Base-by-base conservation (phyloP, 2,797 vertebrate genomes). In the Huso huso region DNA sequence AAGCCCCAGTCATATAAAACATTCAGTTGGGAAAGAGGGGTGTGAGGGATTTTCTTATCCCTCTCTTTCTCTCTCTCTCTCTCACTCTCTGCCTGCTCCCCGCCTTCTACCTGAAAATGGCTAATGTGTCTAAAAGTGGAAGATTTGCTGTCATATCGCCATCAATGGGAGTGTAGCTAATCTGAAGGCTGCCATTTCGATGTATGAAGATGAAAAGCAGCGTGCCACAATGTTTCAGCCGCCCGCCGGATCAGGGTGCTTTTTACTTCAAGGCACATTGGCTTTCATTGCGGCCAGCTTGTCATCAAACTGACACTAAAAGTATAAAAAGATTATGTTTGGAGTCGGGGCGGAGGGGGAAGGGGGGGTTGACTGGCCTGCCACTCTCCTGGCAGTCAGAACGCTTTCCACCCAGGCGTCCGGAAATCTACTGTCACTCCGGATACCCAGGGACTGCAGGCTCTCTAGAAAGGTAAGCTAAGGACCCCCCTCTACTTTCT, bases 261-360 rank as follows among this genome's bases (percentile, higher is more conserved):
- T 84, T 83, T 83, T 83, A 79, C 64, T 78, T 76, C 53, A 0
- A 18, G 1, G 49, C 63, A 62, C 5, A 0, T 61, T 0, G 0
- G 62, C 70, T 73, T 0, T 0, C 71, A 48, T 10, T 72, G 66
- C 51, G 73, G 73, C 67, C 62, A 64, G 64, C 65, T 70, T 83
- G 80, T 79, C 80, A 82, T 79, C 72, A 75, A 75, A 76, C 67
- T 82, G 82, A 86, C 82, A 82, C 78, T 81, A 75, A 82, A 83
- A 81, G 80, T 79, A 52, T 64, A 75, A 74, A 62, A 66, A 74
- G 76, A 79, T 81, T 72, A 75, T 68, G 69, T 0, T 51, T 48
- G 0, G 61, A 73, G 1, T 6, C 4, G 69, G 72, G 57, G 2
- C 55, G 37, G 37, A 5, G 37, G 37, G 37, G 12, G 55, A 4